A percentile compares a stretch with the other conserved stretches of the same genome.
These are phyloP conservation scores for Amblyornis subalaris DNA, from an alignment of 2,113 vertebrate genomes.

Conservation along the genomic window DNA sequence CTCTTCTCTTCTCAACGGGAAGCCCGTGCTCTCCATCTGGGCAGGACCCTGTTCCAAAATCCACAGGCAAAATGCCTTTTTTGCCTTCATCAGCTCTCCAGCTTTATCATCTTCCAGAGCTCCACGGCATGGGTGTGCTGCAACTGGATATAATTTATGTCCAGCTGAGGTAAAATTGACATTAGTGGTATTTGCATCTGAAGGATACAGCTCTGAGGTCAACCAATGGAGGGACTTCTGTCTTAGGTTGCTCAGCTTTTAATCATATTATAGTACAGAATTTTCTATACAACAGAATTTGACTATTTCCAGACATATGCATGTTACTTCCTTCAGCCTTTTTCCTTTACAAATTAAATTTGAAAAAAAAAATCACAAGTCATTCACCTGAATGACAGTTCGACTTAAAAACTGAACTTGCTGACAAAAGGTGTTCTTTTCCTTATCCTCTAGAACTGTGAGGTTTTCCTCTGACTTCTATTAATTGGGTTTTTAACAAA, in stretches of 20 bases:
- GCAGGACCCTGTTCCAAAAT: not conserved
- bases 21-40: not conserved
- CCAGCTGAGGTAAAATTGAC: conserved; percentile 2
- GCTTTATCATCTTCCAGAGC: not conserved
- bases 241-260: not conserved
- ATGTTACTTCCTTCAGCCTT: not conserved
- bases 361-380: not conserved
- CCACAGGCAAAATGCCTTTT: not conserved
- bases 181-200: not conserved
- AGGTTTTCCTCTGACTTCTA: not conserved
- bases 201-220: not conserved
- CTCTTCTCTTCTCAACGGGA: not conserved
- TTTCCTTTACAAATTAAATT: not conserved
- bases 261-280: not conserved
- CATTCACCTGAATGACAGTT: not conserved
- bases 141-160: not conserved
- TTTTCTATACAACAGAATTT: not conserved
- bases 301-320: not conserved
- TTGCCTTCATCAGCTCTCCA: not conserved
- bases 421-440: not conserved
- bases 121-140: not conserved
- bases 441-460: not conserved
- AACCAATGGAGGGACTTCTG: not conserved
- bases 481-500: not conserved
- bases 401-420: not conserved